phyloP scores from a whole-genome alignment of 2,113 vertebrate species.

The Ancistrus triradiatus region DNA sequence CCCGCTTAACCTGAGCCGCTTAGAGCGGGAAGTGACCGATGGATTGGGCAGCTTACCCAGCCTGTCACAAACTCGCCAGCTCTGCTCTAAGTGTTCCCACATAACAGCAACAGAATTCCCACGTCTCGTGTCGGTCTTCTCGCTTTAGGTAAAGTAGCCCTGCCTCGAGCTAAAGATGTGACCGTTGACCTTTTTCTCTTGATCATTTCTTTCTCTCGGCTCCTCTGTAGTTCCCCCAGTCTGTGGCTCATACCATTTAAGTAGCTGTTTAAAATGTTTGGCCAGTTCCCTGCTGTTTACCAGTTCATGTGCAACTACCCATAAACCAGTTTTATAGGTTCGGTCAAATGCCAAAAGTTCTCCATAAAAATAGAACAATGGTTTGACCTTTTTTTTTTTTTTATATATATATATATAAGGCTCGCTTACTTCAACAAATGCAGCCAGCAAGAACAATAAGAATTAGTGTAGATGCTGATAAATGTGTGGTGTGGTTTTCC shows the following conservation, averaged over 20 bases:
- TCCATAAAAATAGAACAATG: too few relatives aligned
- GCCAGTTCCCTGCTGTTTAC: slow-evolving; percentile 1
- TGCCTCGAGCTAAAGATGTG: slow-evolving; percentile 10
- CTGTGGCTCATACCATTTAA: too few relatives aligned
- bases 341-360: not conserved
- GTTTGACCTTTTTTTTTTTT: not conserved
- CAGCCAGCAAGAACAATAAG: too few relatives aligned
- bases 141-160: too few relatives aligned
- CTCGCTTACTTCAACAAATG: too few relatives aligned
- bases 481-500: too few relatives aligned
- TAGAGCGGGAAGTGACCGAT: slow-evolving; percentile 61
- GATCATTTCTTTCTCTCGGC: not conserved
- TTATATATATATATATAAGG: too few relatives aligned
- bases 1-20: slow-evolving; percentile 67
- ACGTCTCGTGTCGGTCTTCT: too few relatives aligned
- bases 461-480: too few relatives aligned
- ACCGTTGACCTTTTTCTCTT: slow-evolving; percentile 4
- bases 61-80: slow-evolving; percentile 8
- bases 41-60: slow-evolving; percentile 55
- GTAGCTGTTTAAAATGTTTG: too few relatives aligned
- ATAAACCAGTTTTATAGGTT: too few relatives aligned
- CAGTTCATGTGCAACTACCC: not conserved
- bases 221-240: not conserved
- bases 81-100: not conserved
- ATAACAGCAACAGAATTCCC: not conserved